A percentile compares a stretch with the other conserved stretches of the same genome.
Conservation (phyloP, 2,113 vertebrate genomes). For the Phalacrocorax carbo region DNA sequence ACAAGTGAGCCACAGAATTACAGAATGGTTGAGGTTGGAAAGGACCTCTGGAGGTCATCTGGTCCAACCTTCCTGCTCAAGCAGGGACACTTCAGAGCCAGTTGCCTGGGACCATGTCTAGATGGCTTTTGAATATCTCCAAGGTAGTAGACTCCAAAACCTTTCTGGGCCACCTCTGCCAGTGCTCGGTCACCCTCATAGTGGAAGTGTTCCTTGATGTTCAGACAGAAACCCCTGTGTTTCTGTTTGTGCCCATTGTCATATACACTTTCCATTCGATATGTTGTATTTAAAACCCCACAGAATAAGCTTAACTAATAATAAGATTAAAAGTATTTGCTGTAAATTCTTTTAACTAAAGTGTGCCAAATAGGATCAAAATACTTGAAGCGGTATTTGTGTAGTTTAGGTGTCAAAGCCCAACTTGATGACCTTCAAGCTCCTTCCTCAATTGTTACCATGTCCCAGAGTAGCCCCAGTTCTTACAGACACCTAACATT, state of each 20-base stretch:
- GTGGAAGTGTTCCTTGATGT: neutral
- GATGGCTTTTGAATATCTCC: neutral
- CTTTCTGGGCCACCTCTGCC: neutral
- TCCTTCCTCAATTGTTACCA: neutral
- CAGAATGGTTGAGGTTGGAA: neutral
- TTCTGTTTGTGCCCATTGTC: neutral
- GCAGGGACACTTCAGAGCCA: neutral
- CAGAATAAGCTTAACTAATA: neutral
- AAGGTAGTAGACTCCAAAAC: neutral
- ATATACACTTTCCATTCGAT: neutral
- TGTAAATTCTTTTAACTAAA: neutral
- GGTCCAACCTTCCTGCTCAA: neutral
- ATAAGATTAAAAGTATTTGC: neutral
- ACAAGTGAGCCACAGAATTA: neutral
- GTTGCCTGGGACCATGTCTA: neutral
- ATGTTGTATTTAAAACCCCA: neutral
- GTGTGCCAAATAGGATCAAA: neutral
- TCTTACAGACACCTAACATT: neutral
- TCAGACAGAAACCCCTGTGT: neutral
- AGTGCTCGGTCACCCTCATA: neutral
- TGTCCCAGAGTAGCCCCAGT: neutral
- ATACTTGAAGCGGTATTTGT: neutral
- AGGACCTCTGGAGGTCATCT: neutral
- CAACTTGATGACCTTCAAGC: neutral
- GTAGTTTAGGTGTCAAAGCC: neutral